Evolutionary conservation across 2,888 invertebrate species (phyloP), one percentile per base, ranked within the genome.

Genomic region (Acronicta psi): DNA sequence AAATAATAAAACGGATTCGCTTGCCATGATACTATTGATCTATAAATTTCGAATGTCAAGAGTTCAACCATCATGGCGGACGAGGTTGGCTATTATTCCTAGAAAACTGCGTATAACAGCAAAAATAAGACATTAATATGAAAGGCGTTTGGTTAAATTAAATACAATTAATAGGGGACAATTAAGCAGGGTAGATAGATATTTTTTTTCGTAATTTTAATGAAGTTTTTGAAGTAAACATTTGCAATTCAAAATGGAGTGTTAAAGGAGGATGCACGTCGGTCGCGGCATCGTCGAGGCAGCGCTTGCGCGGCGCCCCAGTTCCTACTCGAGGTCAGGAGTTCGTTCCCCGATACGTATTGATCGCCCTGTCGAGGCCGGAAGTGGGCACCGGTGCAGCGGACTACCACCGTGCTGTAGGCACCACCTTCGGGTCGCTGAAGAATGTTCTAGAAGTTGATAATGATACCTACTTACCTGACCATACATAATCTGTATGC

Each of bases 341-440:
- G 94, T 93, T 94, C 94, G 89, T 93, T 94, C 92, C 93, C 92
- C 94, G 93, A 88, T 84, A 80, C 70, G 88, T 93, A 93, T 93
- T 92, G 92, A 93, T 89, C 93, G 87, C 64, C 73, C 67, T 65
- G 65, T 75, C 83, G 87, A 86, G 90, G 90, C 89, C 90, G 92
- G 92, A 93, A 92, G 87, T 86, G 75, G 81, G 82, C 85, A 82
- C 79, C 86, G 84, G 82, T 93, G 93, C 93, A 93, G 81, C 82
- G 86, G 87, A 87, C 80, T 73, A 85, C 75, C 76, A 84, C 78
- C 66, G 85, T 74, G 87, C 64, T 68, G 87, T 85, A 87, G 86
- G 73, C 73, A 87, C 84, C 86, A 72, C 83, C 79, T 77, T 62
- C 43, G 9, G 34, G 11, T 18, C 13, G 37, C 45, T 46, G 5